These are phyloP conservation scores for Amia ocellicauda DNA, from an alignment of 2,113 vertebrate genomes.

Conservation along the genomic window DNA sequence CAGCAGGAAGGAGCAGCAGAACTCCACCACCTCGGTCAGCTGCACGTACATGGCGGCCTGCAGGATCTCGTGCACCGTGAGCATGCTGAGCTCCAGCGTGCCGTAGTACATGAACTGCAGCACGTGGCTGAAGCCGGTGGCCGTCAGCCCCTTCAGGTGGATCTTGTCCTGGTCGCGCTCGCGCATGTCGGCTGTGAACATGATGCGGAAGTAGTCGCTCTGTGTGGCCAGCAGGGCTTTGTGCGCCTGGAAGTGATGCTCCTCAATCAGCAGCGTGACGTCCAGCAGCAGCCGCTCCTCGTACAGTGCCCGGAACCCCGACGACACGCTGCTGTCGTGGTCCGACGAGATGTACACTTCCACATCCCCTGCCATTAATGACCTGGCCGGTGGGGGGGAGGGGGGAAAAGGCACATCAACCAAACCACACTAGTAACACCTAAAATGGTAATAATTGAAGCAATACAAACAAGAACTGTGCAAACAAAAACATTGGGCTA, in stretches of 20 bases:
- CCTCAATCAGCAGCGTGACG: constrained; percentile 95
- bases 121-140: constrained; percentile 93
- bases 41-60: constrained; percentile 99
- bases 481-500: too few species aligned
- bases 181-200: constrained; percentile 98
- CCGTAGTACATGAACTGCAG: constrained; percentile 99
- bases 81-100: constrained; percentile 97
- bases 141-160: constrained; percentile 96
- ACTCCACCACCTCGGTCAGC: constrained; percentile 97
- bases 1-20: constrained; percentile 97
- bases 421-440: too few species aligned
- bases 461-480: too few species aligned
- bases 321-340: constrained; percentile 96
- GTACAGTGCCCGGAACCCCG: constrained; percentile 95
- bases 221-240: constrained; percentile 97
- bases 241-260: constrained; percentile 98
- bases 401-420: too few species aligned
- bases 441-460: too few species aligned
- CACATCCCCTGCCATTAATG: constrained; percentile 98
- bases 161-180: constrained; percentile 98
- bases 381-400: constrained; percentile 59
- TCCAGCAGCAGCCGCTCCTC: constrained; percentile 96
- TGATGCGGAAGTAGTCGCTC: constrained; percentile 98
- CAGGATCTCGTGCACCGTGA: constrained; percentile 94
- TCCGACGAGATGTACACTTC: constrained; percentile 98